Evolutionary conservation across 2,888 invertebrate genomes (phyloP).

Genomic region (Augiades crinisus): DNA sequence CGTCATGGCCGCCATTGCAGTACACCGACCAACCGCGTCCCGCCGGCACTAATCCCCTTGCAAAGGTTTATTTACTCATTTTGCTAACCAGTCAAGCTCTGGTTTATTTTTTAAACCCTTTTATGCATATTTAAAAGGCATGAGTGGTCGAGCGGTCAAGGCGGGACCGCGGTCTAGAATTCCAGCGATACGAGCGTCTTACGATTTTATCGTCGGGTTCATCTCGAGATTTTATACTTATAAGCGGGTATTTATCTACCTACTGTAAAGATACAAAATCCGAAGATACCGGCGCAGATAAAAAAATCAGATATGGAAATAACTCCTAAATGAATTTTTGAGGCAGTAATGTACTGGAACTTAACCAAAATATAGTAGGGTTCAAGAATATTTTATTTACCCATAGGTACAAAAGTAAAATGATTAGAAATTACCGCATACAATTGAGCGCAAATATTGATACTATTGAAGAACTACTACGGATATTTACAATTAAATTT

Average conservation of each 20-base stretch:
- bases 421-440: no score
- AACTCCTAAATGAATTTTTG: not conserved
- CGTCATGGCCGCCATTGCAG: conserved; percentile 62
- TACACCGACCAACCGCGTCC: conserved; percentile 56
- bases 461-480: no score
- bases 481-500: no score
- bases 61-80: conserved; percentile 55
- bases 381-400: no score
- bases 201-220: conserved; percentile 33
- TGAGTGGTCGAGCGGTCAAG: conserved; percentile 25
- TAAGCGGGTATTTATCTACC: not conserved
- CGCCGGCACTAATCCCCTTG: conserved; percentile 59
- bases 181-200: conserved; percentile 33
- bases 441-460: no score
- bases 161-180: conserved; percentile 34
- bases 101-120: conserved; percentile 59
- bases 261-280: not conserved
- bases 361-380: no score
- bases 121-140: conserved; percentile 49
- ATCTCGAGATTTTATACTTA: not conserved
- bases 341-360: no score
- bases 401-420: no score
- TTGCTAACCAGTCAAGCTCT: conserved; percentile 49
- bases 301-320: not conserved
- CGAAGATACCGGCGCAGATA: not conserved